Conservation (phyloP, 2,113 vertebrate genomes). For the Salvelinus namaycush region DNA sequence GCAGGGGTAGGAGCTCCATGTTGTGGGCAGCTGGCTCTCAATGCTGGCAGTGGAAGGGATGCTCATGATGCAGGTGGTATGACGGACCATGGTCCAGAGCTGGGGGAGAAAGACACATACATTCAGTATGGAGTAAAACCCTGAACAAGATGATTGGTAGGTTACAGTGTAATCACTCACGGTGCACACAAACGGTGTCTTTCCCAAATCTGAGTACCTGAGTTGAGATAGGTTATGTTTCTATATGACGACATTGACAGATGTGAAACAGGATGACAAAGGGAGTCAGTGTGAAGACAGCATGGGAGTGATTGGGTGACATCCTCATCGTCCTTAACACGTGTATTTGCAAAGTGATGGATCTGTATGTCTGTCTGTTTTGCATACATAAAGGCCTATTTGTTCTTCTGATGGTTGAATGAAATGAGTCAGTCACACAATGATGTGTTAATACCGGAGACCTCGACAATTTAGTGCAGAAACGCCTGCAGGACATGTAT, state of each 20-base stretch:
- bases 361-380: background rate
- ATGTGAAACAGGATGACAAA: background rate
- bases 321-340: background rate
- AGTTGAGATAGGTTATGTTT: background rate
- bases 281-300: background rate
- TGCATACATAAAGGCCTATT: background rate
- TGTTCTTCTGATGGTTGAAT: background rate
- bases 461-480: background rate
- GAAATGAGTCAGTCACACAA: background rate
- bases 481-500: background rate
- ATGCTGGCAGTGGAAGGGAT: slow-evolving; percentile 56
- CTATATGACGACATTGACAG: background rate
- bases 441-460: background rate
- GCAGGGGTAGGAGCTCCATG: slow-evolving; percentile 66
- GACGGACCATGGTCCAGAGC: slow-evolving; percentile 72
- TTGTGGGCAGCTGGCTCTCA: slow-evolving; percentile 67
- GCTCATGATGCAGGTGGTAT: slow-evolving; percentile 71
- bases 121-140: background rate
- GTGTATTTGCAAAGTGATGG: background rate
- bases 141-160: too few relatives aligned
- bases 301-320: background rate
- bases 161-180: too few relatives aligned
- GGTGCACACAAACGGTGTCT: too few relatives aligned
- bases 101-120: slow-evolving; percentile 8
- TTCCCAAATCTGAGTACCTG: background rate